A percentile compares a stretch with the other conserved stretches of the same genome.
phyloP scores from a whole-genome alignment of 1,140 invertebrate species.

The Acyrthosiphon pisum region DNA sequence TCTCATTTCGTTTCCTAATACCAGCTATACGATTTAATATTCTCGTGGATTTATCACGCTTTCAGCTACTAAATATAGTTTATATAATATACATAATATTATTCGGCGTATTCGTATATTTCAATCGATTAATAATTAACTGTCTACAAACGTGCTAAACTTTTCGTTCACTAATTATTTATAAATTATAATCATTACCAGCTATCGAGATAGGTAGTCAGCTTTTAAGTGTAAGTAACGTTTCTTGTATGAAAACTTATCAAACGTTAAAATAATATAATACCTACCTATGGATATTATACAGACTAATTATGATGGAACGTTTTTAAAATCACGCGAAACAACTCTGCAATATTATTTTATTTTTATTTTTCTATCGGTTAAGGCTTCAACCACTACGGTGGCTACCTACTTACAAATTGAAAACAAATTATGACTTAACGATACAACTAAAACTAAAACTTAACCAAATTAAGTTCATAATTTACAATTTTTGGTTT shows the following conservation, averaged over 20 bases:
- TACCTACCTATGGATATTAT: neutral
- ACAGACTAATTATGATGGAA: neutral
- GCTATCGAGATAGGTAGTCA: neutral
- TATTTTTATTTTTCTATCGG: neutral
- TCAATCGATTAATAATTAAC: neutral
- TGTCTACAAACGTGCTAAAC: neutral
- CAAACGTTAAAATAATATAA: neutral
- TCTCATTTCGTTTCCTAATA: constrained; percentile 10
- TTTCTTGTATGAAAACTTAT: neutral
- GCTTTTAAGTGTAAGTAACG: neutral
- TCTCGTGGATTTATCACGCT: neutral
- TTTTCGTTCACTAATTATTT: neutral
- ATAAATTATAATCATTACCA: neutral
- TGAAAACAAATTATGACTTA: neutral
- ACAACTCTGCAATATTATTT: neutral
- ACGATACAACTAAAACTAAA: neutral
- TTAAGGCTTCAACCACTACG: neutral
- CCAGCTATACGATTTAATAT: neutral
- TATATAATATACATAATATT: constrained; percentile 5
- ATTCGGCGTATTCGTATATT: neutral
- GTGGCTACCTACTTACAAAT: neutral
- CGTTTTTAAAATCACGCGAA: neutral
- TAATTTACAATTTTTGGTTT: no score
- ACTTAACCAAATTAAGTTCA: neutral
- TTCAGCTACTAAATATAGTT: neutral